Base-by-base conservation (phyloP, 2,113 vertebrate genomes). In the Urocolius indicus region DNA sequence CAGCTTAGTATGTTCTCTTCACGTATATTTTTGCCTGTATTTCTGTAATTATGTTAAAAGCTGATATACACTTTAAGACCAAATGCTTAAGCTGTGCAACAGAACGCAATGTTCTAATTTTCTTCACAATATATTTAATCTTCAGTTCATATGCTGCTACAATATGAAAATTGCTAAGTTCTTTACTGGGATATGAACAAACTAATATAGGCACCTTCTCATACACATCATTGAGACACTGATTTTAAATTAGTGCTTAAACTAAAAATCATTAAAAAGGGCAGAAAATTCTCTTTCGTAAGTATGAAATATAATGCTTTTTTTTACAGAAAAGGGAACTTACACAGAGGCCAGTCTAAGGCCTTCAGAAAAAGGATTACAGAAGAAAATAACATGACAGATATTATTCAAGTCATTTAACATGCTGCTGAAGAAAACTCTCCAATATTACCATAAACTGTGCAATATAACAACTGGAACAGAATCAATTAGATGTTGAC, bases 251-350 rank as follows among this genome's bases (percentile, higher is more conserved):
- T 32, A 72, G 27, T 3, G 2, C 16, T 68, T 80, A 48, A 67
- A 74, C 16, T 43, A 89, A 73, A 79, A 78, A 87, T 36, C 19
- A 38, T 32, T 61, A 30, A 65, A 48, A 77, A 65, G 6, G 13
- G 41, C 32, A 30, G 12, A 89, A 38, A 78, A 68, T 45, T 57
- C 13, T 63, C 13, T 55, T 87, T 88, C 16, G 59, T 18, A 87
- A 63, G 16, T 36, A 57, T 15, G 58, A 13, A 1, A 6, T 23
- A 3, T 6, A 85, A 66, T 0, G 0, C 13, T 41, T 48, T 58
- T 81, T 77, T 59, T 30, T 43, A 79, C 27, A 83, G 62, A 61
- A 72, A 46, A 83, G 3, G 4, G 5, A 66, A 69, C 24, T 73
- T 78, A 36, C 55, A 72, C 14, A 62, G 17, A 83, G 22, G 24